phyloP scores from a whole-genome alignment of 2,113 vertebrate genomes.

The Cebus imitator region DNA sequence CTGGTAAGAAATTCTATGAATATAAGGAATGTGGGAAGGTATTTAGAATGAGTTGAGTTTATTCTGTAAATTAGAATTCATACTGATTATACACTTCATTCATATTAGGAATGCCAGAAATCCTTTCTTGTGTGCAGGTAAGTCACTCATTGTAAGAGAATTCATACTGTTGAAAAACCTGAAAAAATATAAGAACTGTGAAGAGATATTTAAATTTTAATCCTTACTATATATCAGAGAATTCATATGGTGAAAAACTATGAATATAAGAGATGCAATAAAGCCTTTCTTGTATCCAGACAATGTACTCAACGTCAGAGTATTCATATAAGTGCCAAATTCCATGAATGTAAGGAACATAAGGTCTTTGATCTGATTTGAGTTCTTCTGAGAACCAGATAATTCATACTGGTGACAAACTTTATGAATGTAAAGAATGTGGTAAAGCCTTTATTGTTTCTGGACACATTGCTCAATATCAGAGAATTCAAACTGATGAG shows the following conservation, averaged over 20 bases:
- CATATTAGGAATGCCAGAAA: background rate
- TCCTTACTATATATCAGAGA: background rate
- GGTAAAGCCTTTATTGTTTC: background rate
- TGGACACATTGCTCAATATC: background rate
- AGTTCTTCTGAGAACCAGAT: background rate
- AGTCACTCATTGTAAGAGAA: background rate
- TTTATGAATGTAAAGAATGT: background rate
- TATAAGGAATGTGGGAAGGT: background rate
- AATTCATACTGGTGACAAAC: background rate
- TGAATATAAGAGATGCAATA: background rate
- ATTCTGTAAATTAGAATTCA: constrained; percentile 30
- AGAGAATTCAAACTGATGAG: background rate
- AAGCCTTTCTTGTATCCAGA: background rate
- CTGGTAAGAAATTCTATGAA: background rate
- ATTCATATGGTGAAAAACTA: constrained; percentile 51
- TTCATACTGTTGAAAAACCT: constrained; percentile 1
- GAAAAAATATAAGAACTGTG: background rate
- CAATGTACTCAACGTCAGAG: background rate
- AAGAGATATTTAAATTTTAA: background rate
- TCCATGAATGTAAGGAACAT: background rate
- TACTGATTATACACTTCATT: constrained; percentile 20
- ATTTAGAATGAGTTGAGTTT: background rate
- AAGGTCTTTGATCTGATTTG: background rate
- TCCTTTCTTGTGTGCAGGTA: background rate
- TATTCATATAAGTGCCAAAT: background rate